phyloP scores from a whole-genome alignment of 2,113 vertebrate genomes.

The Pteruthius melanotis region DNA sequence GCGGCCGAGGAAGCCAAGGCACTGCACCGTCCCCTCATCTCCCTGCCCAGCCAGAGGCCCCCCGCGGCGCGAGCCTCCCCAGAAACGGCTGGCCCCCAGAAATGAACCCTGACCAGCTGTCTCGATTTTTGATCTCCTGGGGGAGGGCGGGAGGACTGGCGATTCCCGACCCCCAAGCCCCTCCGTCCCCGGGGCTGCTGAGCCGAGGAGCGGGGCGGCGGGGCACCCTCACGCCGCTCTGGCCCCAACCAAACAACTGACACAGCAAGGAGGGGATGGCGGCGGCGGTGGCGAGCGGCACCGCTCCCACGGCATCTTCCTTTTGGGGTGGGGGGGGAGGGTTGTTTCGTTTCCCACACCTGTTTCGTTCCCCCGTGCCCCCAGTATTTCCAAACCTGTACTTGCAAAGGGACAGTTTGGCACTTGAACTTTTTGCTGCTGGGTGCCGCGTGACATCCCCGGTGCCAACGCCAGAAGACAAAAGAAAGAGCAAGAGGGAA shows the following conservation, averaged over 20 bases:
- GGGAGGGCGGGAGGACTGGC: constrained; percentile 47
- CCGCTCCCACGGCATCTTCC: constrained; percentile 77
- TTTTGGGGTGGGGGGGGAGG: constrained; percentile 54
- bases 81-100: constrained; percentile 80
- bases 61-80: constrained; percentile 71
- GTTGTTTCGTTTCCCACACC: constrained; percentile 39
- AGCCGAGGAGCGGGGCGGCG: constrained; percentile 10
- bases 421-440: constrained; percentile 68
- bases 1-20: constrained; percentile 78
- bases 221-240: constrained; percentile 12
- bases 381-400: constrained; percentile 55
- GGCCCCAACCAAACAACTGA: constrained; percentile 75
- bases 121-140: constrained; percentile 58
- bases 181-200: constrained; percentile 32
- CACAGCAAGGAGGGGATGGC: constrained; percentile 83
- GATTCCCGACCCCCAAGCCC: constrained; percentile 22
- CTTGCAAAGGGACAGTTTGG: constrained; percentile 64
- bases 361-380: constrained; percentile 52
- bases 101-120: constrained; percentile 76
- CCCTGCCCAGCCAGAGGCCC: constrained; percentile 85
- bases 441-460: constrained; percentile 48
- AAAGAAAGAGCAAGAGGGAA: constrained; percentile 62
- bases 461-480: constrained; percentile 61
- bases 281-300: constrained; percentile 78
- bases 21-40: constrained; percentile 83